Percentiles rank a stretch among this genome's conserved stretches.
phyloP scores from a whole-genome alignment of 2,113 vertebrate genomes.

The Corvus moneduloides region DNA sequence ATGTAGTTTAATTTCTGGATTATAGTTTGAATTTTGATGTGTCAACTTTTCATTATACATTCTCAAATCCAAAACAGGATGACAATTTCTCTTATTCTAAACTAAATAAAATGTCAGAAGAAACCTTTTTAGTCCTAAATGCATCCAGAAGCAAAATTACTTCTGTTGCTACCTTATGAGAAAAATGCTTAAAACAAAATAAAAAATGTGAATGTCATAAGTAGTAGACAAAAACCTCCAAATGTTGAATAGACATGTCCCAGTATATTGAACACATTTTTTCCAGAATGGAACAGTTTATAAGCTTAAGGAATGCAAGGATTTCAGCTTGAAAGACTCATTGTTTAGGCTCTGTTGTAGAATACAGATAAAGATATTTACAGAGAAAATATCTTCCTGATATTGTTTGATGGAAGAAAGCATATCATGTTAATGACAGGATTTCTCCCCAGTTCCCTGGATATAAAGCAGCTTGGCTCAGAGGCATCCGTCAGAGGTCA shows the following conservation, averaged over 20 bases:
- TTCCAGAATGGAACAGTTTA: background rate
- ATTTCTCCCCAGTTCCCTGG: constrained; percentile 4
- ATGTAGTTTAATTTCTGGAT: background rate
- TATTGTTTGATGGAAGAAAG: constrained; percentile 52
- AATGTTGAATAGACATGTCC: background rate
- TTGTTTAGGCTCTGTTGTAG: constrained; percentile 42
- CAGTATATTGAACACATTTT: background rate
- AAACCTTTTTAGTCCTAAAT: background rate
- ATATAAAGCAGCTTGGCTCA: constrained; percentile 45
- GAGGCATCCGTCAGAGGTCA: constrained; percentile 33
- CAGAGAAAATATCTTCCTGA: constrained; percentile 62
- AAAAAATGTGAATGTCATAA: background rate
- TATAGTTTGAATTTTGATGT: background rate
- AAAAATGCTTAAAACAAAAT: background rate
- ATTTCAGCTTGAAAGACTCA: constrained; percentile 32
- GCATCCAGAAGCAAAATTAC: background rate
- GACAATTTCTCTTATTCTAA: background rate
- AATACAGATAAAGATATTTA: constrained; percentile 62
- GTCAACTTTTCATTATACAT: background rate
- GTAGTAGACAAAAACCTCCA: background rate
- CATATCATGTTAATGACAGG: constrained; percentile 23
- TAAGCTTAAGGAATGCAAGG: constrained; percentile 41
- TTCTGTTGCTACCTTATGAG: background rate
- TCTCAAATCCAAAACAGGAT: background rate
- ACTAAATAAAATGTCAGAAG: background rate